Evolutionary conservation across 2,113 vertebrate genomes (phyloP), one percentile per base, ranked within the genome.

Genomic region (Erythrocercus mccallii): DNA sequence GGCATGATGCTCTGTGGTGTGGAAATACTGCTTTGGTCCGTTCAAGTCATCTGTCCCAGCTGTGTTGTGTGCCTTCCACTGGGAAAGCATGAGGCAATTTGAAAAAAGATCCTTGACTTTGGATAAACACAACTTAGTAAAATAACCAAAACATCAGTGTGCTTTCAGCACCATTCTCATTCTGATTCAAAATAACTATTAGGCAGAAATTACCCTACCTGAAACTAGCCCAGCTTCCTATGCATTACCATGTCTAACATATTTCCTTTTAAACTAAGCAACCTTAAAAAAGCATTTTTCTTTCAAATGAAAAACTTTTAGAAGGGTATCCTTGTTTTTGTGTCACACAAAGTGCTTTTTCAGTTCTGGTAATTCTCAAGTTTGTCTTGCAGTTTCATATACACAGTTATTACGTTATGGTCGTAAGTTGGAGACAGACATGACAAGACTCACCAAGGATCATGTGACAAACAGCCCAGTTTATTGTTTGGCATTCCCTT

Each of bases 211-310:
- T 31, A 74, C 8, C 5, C 21, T 74, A 40, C 12, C 42, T 35
- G 70, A 57, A 76, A 66, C 10, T 24, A 56, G 3, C 8, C 31
- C 24, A 66, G 21, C 6, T 17, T 83, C 54, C 83, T 78, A 25
- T n/a, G 79, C 47, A 78, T 78, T 81, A 81, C 23, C 27, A 51
- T 51, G 76, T 61, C 66, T 77, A 85, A 62, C 30, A 70, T 33
- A 45, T 78, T 90, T 73, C 6, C 17, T 83, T 94, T 92, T 66
- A 70, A 92, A 65, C 21, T 50, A 25, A 90, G 50, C 20, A 80
- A 53, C 23, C 14, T 47, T 12, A 42, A 72, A 71, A 65, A 21
- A 3, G 1, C 11, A 23, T 21, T 76, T 76, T 72, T 78, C 23
- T 85, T 80, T 38, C 51, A 83, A 62, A 78, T 38, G 4, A 48